Evolutionary conservation across 64 coral and sea anemone species (phyloP), one percentile per base, ranked within the genome.

Genomic region (Porites australiensis): DNA sequence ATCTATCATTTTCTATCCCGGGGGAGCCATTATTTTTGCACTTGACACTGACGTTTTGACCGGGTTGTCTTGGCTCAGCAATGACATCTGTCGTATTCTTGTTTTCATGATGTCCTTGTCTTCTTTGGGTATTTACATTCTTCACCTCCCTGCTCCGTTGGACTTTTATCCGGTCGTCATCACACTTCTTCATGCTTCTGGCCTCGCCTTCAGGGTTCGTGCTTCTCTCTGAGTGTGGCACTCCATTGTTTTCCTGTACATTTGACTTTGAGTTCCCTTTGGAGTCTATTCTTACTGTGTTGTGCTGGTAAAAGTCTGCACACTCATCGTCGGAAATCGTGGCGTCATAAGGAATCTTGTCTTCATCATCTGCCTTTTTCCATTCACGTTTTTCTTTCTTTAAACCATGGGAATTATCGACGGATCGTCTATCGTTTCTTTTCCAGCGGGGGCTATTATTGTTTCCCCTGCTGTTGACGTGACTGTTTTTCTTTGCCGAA

Each of bases 321-420:
- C 23, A 70, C 19, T 44, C 16, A 70, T 70, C 67, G 67, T 70
- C 21, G 67, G 67, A 70, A 70, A 70, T 70, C 67, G 67, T 70
- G 67, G 67, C 67, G 21, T 70, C 67, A 70, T 70, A 70, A 70
- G 67, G 67, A 70, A 70, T 70, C 67, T 70, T 70, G 67, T 70
- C 67, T 70, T 70, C 67, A 70, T 70, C 67, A 70, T 70, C 67
- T 70, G 27, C 67, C 67, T 70, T 70, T 70, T 70, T 70, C 19
- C 67, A 70, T 70, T 6, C 67, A 70, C 19, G 67, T 70, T 70
- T 70, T 70, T 66, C 64, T 66, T 66, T 13, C 64, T 18, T 66
- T 66, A n/a, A 66, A 66, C 67, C 67, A 70, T 20, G 67, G 67
- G 67, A 70, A 70, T 21, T 6, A 70, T 70, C 66, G 21, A 70